phyloP scores from a whole-genome alignment of 2,113 vertebrate species.

The Clarias batrachus region DNA sequence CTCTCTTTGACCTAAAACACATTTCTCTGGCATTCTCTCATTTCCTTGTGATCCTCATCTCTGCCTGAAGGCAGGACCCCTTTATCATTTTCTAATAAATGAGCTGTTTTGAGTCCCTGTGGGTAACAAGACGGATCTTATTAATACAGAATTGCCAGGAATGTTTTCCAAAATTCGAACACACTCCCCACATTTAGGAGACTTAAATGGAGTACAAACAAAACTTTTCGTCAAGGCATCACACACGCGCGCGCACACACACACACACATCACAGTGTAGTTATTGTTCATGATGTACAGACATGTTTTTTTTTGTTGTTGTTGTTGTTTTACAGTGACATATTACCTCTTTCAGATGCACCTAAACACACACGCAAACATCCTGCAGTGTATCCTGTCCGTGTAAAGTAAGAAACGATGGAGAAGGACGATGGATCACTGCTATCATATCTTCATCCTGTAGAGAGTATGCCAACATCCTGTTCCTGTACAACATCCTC shows the following conservation, averaged over 20 bases:
- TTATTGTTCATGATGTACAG: background rate
- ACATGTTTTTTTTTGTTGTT: background rate
- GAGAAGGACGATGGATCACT: slow-evolving; percentile 43
- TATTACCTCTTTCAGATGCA: slow-evolving; percentile 3
- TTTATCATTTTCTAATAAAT: slow-evolving; percentile 31
- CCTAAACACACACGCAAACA: slow-evolving; percentile 33
- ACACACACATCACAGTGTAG: background rate
- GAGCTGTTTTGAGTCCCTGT: slow-evolving; percentile 7
- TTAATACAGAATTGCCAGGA: slow-evolving; percentile 35
- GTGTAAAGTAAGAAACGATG: slow-evolving; percentile 1
- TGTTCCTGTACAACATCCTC: slow-evolving; percentile 64
- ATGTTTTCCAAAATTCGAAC: slow-evolving; percentile 25
- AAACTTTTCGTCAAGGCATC: slow-evolving; percentile 1
- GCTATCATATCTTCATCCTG: slow-evolving; percentile 47
- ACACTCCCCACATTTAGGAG: background rate
- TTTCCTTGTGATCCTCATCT: slow-evolving; percentile 31
- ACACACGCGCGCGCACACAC: too few species aligned
- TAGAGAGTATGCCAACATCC: slow-evolving; percentile 65
- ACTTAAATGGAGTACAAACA: background rate
- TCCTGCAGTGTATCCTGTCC: slow-evolving; percentile 44
- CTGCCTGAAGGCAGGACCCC: slow-evolving; percentile 11
- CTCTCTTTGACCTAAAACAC: background rate
- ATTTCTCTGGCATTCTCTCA: slow-evolving; percentile 12
- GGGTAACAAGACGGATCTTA: background rate
- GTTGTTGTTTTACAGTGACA: background rate